These are phyloP conservation scores for Wasmannia auropunctata DNA, from an alignment of 1,140 invertebrate genomes.

Conservation along the genomic window DNA sequence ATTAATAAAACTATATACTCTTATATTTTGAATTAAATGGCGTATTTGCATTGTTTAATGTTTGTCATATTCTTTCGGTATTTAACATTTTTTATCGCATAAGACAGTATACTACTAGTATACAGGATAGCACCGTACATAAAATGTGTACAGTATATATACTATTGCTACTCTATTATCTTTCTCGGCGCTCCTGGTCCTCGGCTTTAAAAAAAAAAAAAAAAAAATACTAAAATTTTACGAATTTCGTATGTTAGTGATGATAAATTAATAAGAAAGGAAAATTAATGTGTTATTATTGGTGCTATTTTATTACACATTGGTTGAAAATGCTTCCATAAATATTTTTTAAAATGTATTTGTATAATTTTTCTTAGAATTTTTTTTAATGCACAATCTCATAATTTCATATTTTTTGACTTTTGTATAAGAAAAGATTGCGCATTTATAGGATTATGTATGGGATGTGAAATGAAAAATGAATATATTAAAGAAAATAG, in stretches of 20 bases:
- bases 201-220: background rate
- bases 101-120: background rate
- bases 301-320: background rate
- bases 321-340: background rate
- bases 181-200: constrained; percentile 13
- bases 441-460: no score
- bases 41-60: constrained; percentile 17
- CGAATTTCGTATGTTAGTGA: background rate
- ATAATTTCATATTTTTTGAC: no score
- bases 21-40: constrained; percentile 56
- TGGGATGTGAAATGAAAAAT: background rate
- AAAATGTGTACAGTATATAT: background rate
- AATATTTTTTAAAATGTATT: constrained; percentile 9
- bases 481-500: background rate
- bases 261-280: background rate
- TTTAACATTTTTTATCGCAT: constrained; percentile 26
- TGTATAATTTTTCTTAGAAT: no score
- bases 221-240: constrained; percentile 18
- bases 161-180: background rate
- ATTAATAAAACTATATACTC: constrained; percentile 64
- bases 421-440: constrained; percentile 21
- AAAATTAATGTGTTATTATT: background rate
- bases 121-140: background rate
- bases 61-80: background rate
- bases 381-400: no score